Evolutionary conservation across 2,888 invertebrate genomes (phyloP), one percentile per base, ranked within the genome.

Genomic region (Aricia artaxerxes): DNA sequence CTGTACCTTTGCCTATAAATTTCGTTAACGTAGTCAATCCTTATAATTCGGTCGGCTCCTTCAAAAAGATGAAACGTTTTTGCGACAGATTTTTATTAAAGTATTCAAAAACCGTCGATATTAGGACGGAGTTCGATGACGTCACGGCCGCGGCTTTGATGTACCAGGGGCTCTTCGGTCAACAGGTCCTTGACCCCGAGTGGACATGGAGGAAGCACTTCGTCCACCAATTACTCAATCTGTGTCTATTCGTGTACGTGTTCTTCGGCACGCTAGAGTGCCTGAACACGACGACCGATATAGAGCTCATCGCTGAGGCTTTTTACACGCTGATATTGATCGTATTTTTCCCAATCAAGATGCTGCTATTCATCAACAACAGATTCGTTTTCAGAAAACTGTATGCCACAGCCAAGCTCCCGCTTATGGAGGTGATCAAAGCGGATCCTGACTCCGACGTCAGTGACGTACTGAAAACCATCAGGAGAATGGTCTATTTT

Each of bases 181-280:
- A 89, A 64, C 91, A 92, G 81, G 84, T 92, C 49, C 83, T 92
- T 5, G 85, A 91, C 77, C 88, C 91, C 1, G 83, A 85, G 53
- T 92, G 92, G 92, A 85, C 85, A 24, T 89, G 87, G 87, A 87
- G 81, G 80, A 86, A 82, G 64, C 86, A 84, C 81, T 83, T 79
- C 31, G 44, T 83, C 0, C 84, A 88, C 79, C 87, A 89, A 78
- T 44, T 89, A 13, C 79, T 87, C 1, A 84, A 82, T 75, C 60
- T 85, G 0, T 24, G 81, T n/a, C 81, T 92, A 4, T 79, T 86
- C 1, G 81, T 86, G 64, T 92, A 93, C 78, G 87, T 90, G 0
- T 81, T 87, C 72, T 79, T 89, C 4, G 92, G 92, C 2, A 92
- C 92, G 1, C 60, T 87, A 4, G 84, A 88, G 38, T 83, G 88